phyloP scores from a whole-genome alignment of 2,888 invertebrate genomes.

The Dryomyza anilis region DNA sequence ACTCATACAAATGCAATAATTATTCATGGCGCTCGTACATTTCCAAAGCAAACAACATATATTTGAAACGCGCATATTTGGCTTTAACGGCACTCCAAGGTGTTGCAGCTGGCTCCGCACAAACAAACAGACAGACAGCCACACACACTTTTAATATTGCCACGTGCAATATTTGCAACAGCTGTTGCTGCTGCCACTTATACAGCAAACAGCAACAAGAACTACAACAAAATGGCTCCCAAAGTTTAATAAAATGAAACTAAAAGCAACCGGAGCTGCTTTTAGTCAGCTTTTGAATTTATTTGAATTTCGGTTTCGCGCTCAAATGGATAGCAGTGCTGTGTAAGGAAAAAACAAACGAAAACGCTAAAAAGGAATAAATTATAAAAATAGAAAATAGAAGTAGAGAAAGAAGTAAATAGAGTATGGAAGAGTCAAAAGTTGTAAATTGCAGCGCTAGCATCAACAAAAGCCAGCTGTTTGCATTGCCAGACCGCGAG shows the following conservation, averaged over 20 bases:
- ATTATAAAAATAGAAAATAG: neutral
- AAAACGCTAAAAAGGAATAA: too few relatives aligned
- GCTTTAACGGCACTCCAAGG: constrained; percentile 2
- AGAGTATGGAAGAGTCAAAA: neutral
- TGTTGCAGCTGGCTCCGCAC: neutral
- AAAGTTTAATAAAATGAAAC: constrained; percentile 11
- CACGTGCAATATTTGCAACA: neutral
- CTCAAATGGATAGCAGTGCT: neutral
- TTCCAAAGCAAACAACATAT: constrained; percentile 8
- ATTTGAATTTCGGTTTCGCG: constrained; percentile 8
- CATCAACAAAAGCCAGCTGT: too few relatives aligned
- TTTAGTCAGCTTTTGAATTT: neutral
- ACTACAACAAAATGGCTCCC: neutral
- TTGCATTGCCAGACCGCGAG: too few relatives aligned
- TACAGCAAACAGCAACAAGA: neutral
- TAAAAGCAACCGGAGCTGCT: neutral
- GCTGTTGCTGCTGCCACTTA: constrained; percentile 9
- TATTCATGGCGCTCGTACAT: constrained; percentile 14
- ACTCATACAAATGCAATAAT: neutral
- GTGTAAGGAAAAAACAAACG: neutral
- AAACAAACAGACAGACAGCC: neutral
- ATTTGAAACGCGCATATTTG: neutral
- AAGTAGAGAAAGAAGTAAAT: neutral
- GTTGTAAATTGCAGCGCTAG: neutral
- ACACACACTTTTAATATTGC: neutral